Percentiles rank a stretch among this genome's conserved stretches.
These are phyloP conservation scores for Cheilosia pagana DNA, from an alignment of 2,888 invertebrate genomes.

Conservation along the genomic window DNA sequence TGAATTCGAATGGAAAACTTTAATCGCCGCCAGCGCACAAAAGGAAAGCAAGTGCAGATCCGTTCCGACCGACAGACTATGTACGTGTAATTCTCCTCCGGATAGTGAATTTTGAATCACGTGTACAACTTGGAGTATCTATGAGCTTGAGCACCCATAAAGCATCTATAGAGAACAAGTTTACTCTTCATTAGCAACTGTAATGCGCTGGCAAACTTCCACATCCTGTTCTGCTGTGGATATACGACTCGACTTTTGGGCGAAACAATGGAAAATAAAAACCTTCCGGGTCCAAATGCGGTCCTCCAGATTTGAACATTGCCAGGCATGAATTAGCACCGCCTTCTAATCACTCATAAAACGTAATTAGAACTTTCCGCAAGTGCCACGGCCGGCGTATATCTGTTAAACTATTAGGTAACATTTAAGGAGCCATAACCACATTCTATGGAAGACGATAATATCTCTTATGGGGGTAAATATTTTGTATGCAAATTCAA, in stretches of 20 bases:
- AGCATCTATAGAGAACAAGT: neutral
- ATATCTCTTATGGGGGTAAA: constrained; percentile 50
- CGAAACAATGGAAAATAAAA: neutral
- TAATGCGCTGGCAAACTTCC: constrained; percentile 46
- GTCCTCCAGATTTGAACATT: neutral
- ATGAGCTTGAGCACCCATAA: neutral
- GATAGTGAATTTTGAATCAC: constrained; percentile 53
- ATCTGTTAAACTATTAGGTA: constrained; percentile 56
- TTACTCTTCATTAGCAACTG: constrained; percentile 57
- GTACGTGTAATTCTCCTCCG: too few species aligned
- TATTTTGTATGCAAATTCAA: constrained; percentile 69
- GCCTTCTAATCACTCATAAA: too few species aligned
- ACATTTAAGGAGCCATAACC: constrained; percentile 63
- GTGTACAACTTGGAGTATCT: constrained; percentile 13
- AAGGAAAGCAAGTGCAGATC: constrained; percentile 4
- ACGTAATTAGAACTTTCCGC: neutral
- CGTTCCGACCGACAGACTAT: neutral
- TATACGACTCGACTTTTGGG: constrained; percentile 6
- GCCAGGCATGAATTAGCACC: neutral
- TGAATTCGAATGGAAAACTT: constrained; percentile 73
- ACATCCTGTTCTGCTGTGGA: constrained; percentile 22
- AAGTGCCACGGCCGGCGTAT: neutral
- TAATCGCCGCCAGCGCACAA: constrained; percentile 55
- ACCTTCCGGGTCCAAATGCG: neutral
- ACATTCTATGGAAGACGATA: constrained; percentile 32